A percentile compares a stretch with the other conserved stretches of the same genome.
Evolutionary conservation across 2,888 invertebrate genomes (phyloP).

Genomic region (Pantelozetes paolii): DNA sequence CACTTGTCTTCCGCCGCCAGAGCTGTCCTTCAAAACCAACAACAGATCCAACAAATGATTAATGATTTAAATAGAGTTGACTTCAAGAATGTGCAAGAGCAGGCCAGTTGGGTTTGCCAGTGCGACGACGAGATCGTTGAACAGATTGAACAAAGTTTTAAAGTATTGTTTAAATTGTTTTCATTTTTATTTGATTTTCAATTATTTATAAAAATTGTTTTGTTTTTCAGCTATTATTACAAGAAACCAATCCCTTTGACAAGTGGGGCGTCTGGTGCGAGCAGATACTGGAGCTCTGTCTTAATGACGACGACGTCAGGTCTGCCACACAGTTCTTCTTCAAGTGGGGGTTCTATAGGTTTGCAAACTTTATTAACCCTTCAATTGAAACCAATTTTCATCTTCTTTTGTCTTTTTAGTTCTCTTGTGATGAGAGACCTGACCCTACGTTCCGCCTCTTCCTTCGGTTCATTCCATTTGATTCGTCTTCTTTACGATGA

Average conservation of each 20-base stretch:
- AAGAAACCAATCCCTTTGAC: slow-evolving; percentile 76
- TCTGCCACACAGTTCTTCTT: slow-evolving; percentile 84
- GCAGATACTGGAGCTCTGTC: slow-evolving; percentile 74
- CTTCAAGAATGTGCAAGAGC: slow-evolving; percentile 81
- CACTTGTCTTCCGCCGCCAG: slow-evolving; percentile 93
- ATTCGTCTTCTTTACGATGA: slow-evolving; percentile 96
- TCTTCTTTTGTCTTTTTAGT: slow-evolving; percentile 57
- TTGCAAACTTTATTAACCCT: slow-evolving; percentile 44
- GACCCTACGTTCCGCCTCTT: slow-evolving; percentile 89
- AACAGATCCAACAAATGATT: slow-evolving; percentile 93
- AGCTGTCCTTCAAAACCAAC: slow-evolving; percentile 88
- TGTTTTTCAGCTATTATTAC: slow-evolving; percentile 31
- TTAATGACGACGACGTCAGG: slow-evolving; percentile 51
- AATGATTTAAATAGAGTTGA: slow-evolving; percentile 94
- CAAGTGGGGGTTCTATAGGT: slow-evolving; percentile 98
- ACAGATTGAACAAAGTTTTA: slow-evolving; percentile 84
- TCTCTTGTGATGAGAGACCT: slow-evolving; percentile 97
- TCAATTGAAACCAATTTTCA: slow-evolving; percentile 19
- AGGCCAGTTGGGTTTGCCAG: slow-evolving; percentile 97
- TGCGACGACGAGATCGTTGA: slow-evolving; percentile 80
- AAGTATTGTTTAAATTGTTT: slow-evolving; percentile 48
- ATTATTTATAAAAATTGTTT: no score
- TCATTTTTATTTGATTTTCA: neutral
- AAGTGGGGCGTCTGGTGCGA: slow-evolving; percentile 95
- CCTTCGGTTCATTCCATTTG: slow-evolving; percentile 98